Evolutionary conservation across 2,113 vertebrate species (phyloP).

Genomic region (Nymphicus hollandicus): DNA sequence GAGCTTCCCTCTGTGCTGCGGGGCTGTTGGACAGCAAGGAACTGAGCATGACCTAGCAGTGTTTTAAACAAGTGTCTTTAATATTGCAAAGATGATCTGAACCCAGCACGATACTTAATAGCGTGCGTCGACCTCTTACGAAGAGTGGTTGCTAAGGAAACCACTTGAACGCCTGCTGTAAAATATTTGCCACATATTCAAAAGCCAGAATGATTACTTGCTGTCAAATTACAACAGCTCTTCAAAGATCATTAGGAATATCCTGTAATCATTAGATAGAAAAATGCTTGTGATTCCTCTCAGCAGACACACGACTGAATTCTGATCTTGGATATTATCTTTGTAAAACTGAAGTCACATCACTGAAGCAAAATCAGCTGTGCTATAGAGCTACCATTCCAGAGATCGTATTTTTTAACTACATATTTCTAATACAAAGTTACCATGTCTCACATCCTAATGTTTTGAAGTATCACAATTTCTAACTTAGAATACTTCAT

Average conservation of each 20-base stretch:
- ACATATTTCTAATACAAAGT: background rate
- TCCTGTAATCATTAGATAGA: background rate
- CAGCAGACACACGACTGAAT: background rate
- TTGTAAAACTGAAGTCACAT: background rate
- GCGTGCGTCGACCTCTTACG: accelerated
- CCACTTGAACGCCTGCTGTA: background rate
- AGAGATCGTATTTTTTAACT: background rate
- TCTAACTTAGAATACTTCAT: background rate
- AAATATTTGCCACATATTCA: background rate
- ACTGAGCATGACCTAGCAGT: background rate
- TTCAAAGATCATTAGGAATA: background rate
- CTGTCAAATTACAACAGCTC: background rate
- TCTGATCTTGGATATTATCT: background rate
- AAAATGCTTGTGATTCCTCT: background rate
- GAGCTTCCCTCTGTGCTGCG: background rate
- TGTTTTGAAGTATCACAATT: background rate
- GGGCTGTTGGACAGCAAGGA: background rate
- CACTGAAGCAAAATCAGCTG: background rate
- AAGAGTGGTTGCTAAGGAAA: constrained; percentile 1
- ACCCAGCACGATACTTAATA: background rate
- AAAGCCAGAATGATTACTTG: background rate
- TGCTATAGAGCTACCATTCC: background rate
- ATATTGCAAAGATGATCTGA: background rate
- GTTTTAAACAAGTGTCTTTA: background rate
- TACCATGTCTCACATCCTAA: background rate